Base-by-base conservation (phyloP, 2,888 invertebrate species). In the Drosophila stalkeri region DNA sequence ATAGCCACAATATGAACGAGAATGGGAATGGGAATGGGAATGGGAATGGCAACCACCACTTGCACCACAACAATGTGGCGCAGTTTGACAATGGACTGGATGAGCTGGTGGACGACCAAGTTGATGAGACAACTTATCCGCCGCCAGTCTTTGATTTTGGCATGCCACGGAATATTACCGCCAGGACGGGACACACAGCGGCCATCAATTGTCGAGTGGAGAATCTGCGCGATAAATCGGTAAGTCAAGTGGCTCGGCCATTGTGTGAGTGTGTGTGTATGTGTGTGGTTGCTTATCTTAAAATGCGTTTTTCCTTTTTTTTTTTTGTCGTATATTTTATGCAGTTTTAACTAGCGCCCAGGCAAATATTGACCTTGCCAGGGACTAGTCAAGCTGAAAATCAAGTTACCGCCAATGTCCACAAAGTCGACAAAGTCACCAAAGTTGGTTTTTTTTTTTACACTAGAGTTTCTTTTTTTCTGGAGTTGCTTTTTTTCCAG, bases 201-300 rank as follows among this genome's bases (percentile, higher is more conserved):
- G 97, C 97, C 93, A 95, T 97, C 89, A 97, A 97, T 93, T 97
- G 97, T 93, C 95, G 97, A 91, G 97, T 97, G 72, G 96, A 97
- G 93, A 96, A 97, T 92, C 95, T 97, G 56, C 97, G 97, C 56
- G 97, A 97, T 94, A 97, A 97, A 94, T 97, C 97, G 94, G 97
- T 97, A 92, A 92, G 92, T 84, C 63, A 64, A 72, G 46, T 49
- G 55, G 31, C n/a, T 7, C 4, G 12, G 49, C 35, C 46, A n/a
- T 27, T 59, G 37, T 20, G 12, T 43, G n/a, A 31, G 12, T 14
- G 20, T 27, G 27, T 27, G 27, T 27, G 27, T 57, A 35, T 33
- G 9, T 56, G 12, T 56, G 16, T n/a, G 23, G 55, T 20, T 31
- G 46, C 20, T 77, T 75, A 78, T 64, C 78, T 37, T 14, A 37